Evolutionary conservation across 2,113 vertebrate species (phyloP), one percentile per base, ranked within the genome.

Genomic region (Uria lomvia): DNA sequence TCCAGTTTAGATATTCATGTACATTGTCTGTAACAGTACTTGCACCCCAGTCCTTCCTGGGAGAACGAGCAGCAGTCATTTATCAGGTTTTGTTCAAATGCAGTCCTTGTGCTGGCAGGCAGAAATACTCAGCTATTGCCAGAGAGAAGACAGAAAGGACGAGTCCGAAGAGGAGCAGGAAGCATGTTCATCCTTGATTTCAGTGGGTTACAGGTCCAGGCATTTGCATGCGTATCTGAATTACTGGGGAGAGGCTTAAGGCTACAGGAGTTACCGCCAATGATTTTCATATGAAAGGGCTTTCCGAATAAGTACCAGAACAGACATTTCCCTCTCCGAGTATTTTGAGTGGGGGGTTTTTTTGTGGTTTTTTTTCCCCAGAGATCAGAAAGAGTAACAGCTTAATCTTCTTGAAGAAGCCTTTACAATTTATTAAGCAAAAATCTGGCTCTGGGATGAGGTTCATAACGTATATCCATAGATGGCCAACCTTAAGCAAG

Each of bases 221-320:
- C n/a, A n/a, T 91, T 90, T 66, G n/a, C 49, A 52, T 5, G 15
- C 5, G 8, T 79, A 63, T 78, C 68, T 36, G 53, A 90, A 71
- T 29, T 84, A 88, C 38, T 3, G 5, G 42, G 47, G 42, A 83
- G 32, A 93, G 6, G 23, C 52, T 78, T 32, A 24, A 94, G 84
- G 81, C 56, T 94, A 29, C 22, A 53, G 45, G 86, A 94, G 71
- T 71, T 74, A 87, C 43, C 0, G 1, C 60, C 52, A 76, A 56
- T 38, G 56, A 94, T 95, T 96, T 92, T 70, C 92, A 90, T 87
- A 95, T 95, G 94, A 96, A 95, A 97, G 68, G 26, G 12, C 15
- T 91, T 79, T 86, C 65, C 62, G 65, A 94, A 34, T 60, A 86
- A 92, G 52, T 56, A 88, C 12, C 42, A 47, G 66, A 79, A 68